Percentiles rank a stretch among this genome's conserved stretches.
These are phyloP conservation scores for Antedon bifida DNA, from an alignment of 35 echinoderm and acorn worm species.

Conservation along the genomic window DNA sequence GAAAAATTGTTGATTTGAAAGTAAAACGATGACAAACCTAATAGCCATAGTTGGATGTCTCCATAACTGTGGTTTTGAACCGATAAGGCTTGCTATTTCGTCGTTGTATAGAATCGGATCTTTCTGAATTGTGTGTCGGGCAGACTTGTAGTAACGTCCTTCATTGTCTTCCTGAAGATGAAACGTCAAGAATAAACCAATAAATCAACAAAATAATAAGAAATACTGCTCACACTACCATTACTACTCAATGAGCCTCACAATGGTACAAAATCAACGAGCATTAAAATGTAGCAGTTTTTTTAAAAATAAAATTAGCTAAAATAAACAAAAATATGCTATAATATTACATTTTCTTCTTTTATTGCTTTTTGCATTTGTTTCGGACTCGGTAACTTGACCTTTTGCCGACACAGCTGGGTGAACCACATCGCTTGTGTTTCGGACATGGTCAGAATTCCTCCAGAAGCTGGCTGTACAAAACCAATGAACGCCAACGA, in stretches of 20 bases:
- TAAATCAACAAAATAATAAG: too few relatives aligned
- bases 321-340: too few relatives aligned
- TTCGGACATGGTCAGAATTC: constrained; percentile 80
- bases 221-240: neutral
- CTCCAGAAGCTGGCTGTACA: constrained; percentile 88
- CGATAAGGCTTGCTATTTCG: constrained; percentile 44
- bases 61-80: constrained; percentile 74
- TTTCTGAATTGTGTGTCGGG: constrained; percentile 89
- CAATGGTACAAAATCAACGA: neutral
- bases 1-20: too few relatives aligned
- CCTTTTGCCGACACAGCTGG: constrained; percentile 55
- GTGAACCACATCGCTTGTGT: constrained; percentile 89
- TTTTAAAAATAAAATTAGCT: too few relatives aligned
- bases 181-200: neutral
- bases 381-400: constrained; percentile 34
- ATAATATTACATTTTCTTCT: constrained; percentile 45
- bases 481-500: constrained; percentile 93
- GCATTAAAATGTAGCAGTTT: too few relatives aligned
- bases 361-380: constrained; percentile 39
- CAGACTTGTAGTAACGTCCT: constrained; percentile 37
- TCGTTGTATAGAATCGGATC: constrained; percentile 87
- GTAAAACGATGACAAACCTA: too few relatives aligned
- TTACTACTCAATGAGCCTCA: neutral
- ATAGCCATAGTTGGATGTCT: constrained; percentile 62
- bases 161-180: constrained; percentile 10